A percentile compares a stretch with the other conserved stretches of the same genome.
phyloP scores from a whole-genome alignment of 2,113 vertebrate genomes.

The Peromyscus californicus region DNA sequence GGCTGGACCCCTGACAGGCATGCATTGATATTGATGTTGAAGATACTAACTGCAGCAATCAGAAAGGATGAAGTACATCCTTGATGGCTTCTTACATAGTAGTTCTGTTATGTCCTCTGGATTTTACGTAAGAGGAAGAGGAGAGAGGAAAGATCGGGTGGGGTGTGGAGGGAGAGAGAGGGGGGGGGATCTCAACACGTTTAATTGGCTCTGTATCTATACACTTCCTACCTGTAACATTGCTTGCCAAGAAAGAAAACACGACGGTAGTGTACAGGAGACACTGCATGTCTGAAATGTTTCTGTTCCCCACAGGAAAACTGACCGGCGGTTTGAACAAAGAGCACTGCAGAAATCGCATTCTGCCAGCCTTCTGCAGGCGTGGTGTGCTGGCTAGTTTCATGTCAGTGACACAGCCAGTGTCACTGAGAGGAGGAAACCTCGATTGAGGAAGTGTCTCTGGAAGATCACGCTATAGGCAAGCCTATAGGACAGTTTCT shows the following conservation, averaged over 20 bases:
- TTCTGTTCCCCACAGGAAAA: background rate
- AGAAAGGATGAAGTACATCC: background rate
- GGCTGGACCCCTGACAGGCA: background rate
- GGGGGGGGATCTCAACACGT: background rate
- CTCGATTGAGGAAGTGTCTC: background rate
- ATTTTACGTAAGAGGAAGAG: background rate
- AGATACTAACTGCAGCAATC: background rate
- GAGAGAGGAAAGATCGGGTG: no score
- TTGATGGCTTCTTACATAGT: background rate
- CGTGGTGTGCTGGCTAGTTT: background rate
- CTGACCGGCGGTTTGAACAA: background rate
- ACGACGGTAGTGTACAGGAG: background rate
- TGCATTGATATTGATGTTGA: background rate
- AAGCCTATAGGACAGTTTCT: background rate
- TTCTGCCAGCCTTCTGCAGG: background rate
- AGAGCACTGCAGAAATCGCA: background rate
- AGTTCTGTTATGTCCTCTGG: background rate
- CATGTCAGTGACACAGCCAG: background rate
- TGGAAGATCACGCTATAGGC: background rate
- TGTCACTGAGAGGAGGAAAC: background rate
- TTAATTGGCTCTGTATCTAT: background rate
- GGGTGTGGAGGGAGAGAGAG: background rate
- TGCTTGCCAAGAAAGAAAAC: background rate
- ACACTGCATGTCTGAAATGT: background rate
- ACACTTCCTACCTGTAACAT: background rate